Conservation (phyloP, 2,888 invertebrate species). For the Pristionchus exspectatus region DNA sequence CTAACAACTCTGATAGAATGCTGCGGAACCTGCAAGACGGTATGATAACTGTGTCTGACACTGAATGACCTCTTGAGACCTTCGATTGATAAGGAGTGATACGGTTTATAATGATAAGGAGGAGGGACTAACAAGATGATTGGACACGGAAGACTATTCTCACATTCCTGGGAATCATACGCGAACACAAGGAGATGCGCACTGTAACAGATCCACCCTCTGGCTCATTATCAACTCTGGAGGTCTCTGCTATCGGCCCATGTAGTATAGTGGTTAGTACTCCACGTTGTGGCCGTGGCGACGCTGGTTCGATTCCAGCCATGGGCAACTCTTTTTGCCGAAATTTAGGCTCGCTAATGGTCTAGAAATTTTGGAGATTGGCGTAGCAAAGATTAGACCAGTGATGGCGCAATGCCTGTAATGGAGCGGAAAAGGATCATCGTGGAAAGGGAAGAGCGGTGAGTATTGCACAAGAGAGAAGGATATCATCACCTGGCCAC, state of each 20-base stretch:
- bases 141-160: not conserved
- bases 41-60: not conserved
- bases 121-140: not conserved
- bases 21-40: not conserved
- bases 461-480: not conserved
- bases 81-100: not conserved
- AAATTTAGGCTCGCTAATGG: not conserved
- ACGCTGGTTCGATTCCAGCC: slow-evolving; percentile 71
- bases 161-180: not conserved
- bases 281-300: slow-evolving; percentile 74
- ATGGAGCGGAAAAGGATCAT: not conserved
- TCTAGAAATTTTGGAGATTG: not conserved
- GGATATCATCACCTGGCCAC: slow-evolving; percentile 22
- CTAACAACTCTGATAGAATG: not conserved
- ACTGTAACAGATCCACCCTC: not conserved
- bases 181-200: not conserved
- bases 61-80: slow-evolving; percentile 3
- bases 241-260: slow-evolving; percentile 50
- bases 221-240: slow-evolving; percentile 43
- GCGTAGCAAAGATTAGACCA: not conserved
- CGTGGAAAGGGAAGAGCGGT: not conserved
- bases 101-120: not conserved
- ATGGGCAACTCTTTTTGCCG: slow-evolving; percentile 56
- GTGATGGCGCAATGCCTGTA: slow-evolving; percentile 9
- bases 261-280: slow-evolving; percentile 74